Evolutionary conservation across 2,113 vertebrate species (phyloP), one percentile per base, ranked within the genome.

Genomic region (Peucedramus taeniatus): DNA sequence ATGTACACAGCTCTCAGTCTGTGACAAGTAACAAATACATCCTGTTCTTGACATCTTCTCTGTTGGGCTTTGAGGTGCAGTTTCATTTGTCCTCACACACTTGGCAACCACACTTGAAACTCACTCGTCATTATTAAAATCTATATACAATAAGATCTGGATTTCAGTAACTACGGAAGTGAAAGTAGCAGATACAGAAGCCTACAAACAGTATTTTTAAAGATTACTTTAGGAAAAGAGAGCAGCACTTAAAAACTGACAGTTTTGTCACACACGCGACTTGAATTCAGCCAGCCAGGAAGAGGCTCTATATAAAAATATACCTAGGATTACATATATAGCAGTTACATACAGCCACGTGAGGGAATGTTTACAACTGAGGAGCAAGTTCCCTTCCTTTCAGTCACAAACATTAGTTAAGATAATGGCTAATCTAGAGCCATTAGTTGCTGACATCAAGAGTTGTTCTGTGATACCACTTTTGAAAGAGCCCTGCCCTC

Each of bases 101-200:
- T 50, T 39, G 31, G 47, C 56, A 91, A 76, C 28, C 33, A 31
- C 40, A 39, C 6, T 47, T 26, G 42, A 79, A 87, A 76, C 59
- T 81, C 45, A 56, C 20, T 39, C 9, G 5, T 44, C 49, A 40
- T 50, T 60, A 65, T 37, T 60, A 83, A 80, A 61, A 85, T 11
- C 53, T 78, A 17, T 15, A 74, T 21, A 61, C 23, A 72, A 65
- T 39, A 44, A 87, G 27, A 35, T 37, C 23, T 76, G 53, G 47
- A 65, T 33, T 82, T 82, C 42, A 3, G 12, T 63, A 72, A 24
- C 18, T 65, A 83, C 1, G 0, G 81, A 94, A 95, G 78, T 79
- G 87, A 94, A 96, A 95, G 89, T 13, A 85, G 31, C 83, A 94
- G 87, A 64, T 90, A 94, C 83, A 91, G 40, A 89, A 61, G 57